A percentile compares a stretch with the other conserved stretches of the same genome.
These are phyloP conservation scores for Zele albiditarsus DNA, from an alignment of 2,888 invertebrate species.

Conservation along the genomic window DNA sequence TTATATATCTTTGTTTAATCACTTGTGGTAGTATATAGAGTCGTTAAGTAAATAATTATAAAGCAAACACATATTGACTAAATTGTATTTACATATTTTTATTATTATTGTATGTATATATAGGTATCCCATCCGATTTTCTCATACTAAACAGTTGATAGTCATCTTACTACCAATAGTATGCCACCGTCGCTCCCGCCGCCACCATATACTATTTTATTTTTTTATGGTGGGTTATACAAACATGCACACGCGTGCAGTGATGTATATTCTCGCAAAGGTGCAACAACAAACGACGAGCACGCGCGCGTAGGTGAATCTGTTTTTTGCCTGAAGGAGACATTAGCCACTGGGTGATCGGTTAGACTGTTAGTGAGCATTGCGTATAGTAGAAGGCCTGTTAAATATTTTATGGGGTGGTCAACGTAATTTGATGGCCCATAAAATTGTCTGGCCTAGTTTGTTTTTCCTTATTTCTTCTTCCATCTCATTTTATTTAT, in stretches of 20 bases:
- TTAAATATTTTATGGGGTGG: slow-evolving; percentile 72
- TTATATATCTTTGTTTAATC: slow-evolving; percentile 9
- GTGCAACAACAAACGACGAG: slow-evolving; percentile 12
- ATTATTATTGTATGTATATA: background rate
- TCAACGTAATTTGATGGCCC: slow-evolving; percentile 73
- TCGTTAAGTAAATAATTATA: slow-evolving; percentile 13
- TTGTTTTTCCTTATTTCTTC: slow-evolving; percentile 54
- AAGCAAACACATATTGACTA: background rate
- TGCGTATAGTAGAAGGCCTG: slow-evolving; percentile 68
- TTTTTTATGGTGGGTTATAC: slow-evolving; percentile 6
- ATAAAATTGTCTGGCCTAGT: slow-evolving; percentile 72
- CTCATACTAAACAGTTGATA: background rate
- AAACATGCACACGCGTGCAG: slow-evolving; percentile 1
- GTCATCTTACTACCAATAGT: background rate
- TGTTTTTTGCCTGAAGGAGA: slow-evolving; percentile 51
- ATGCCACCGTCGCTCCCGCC: background rate
- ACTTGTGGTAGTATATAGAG: background rate
- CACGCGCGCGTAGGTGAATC: slow-evolving; percentile 36
- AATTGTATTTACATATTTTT: slow-evolving; percentile 10
- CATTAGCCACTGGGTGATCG: slow-evolving; percentile 61
- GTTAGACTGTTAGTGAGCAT: slow-evolving; percentile 52
- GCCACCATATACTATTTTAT: background rate
- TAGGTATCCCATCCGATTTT: background rate
- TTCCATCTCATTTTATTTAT: slow-evolving; percentile 30
- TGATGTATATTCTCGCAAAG: slow-evolving; percentile 8